Percentiles rank a stretch among this genome's conserved stretches.
phyloP scores from a whole-genome alignment of 1,140 invertebrate species.

The Drusus annulatus region DNA sequence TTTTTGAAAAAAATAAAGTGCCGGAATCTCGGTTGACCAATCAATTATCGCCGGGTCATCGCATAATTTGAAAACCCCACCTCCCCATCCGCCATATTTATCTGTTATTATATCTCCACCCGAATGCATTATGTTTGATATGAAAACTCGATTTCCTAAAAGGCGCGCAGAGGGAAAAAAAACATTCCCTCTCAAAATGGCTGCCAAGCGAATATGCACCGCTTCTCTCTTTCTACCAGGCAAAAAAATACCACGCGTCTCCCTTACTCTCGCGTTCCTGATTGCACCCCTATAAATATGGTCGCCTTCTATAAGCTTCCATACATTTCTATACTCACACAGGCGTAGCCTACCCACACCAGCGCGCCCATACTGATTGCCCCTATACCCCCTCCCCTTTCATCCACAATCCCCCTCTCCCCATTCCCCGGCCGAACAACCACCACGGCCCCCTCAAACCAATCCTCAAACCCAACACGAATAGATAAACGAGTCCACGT shows the following conservation, averaged over 20 bases:
- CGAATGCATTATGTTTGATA: conserved; percentile 39
- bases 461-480: conserved; percentile 62
- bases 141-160: conserved; percentile 45
- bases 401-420: conserved; percentile 62
- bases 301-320: conserved; percentile 64
- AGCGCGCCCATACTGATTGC: conserved; percentile 70
- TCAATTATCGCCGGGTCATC: conserved; percentile 27
- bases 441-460: conserved; percentile 61
- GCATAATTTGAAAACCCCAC: background rate
- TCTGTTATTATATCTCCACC: conserved; percentile 16
- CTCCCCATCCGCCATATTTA: conserved; percentile 9
- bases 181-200: conserved; percentile 73
- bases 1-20: too few relatives aligned
- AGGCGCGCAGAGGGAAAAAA: conserved; percentile 65
- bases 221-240: conserved; percentile 60
- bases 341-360: conserved; percentile 30
- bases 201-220: conserved; percentile 67
- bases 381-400: conserved; percentile 69
- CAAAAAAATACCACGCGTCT: conserved; percentile 45
- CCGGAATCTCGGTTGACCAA: background rate
- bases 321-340: conserved; percentile 45
- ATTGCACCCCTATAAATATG: conserved; percentile 74
- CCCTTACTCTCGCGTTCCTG: conserved; percentile 69
- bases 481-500: conserved; percentile 74
- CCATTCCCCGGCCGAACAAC: conserved; percentile 61